Evolutionary conservation across 2,113 vertebrate species (phyloP).

Genomic region (Nerophis lumbriciformis): DNA sequence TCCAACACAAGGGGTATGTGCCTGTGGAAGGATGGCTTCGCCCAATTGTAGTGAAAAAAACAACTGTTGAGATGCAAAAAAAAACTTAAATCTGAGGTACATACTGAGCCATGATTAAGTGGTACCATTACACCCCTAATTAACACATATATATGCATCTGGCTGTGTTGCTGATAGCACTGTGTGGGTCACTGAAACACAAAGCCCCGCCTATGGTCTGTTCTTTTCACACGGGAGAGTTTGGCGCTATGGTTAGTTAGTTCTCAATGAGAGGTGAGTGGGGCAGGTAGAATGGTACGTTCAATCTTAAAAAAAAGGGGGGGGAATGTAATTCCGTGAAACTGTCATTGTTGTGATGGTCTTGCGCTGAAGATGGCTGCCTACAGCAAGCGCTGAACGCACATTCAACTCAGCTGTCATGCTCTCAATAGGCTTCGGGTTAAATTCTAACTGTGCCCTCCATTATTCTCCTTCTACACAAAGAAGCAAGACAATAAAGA

Average conservation of each 20-base stretch:
- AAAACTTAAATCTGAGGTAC: too few relatives aligned
- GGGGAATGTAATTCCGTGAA: constrained; percentile 1
- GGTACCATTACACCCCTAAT: too few relatives aligned
- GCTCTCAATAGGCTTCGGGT: constrained; percentile 2
- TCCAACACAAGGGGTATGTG: too few relatives aligned
- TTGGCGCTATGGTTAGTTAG: neutral
- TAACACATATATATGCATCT: neutral
- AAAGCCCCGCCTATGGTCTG: neutral
- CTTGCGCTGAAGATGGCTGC: neutral
- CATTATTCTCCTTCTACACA: neutral
- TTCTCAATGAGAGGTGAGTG: neutral
- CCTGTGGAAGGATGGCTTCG: too few relatives aligned
- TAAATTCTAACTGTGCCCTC: constrained; percentile 3
- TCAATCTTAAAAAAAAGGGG: neutral
- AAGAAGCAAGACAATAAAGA: neutral
- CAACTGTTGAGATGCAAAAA: too few relatives aligned
- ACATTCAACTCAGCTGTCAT: constrained; percentile 6
- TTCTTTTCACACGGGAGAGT: neutral
- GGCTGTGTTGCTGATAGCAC: neutral
- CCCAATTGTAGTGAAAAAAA: too few relatives aligned
- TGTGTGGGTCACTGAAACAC: neutral
- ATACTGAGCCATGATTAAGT: too few relatives aligned
- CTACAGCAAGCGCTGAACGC: neutral
- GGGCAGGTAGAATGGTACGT: constrained; percentile 3
- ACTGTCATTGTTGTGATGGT: constrained; percentile 5